A percentile compares a stretch with the other conserved stretches of the same genome.
phyloP scores from a whole-genome alignment of 2,113 vertebrate genomes.

The Orycteropus afer region DNA sequence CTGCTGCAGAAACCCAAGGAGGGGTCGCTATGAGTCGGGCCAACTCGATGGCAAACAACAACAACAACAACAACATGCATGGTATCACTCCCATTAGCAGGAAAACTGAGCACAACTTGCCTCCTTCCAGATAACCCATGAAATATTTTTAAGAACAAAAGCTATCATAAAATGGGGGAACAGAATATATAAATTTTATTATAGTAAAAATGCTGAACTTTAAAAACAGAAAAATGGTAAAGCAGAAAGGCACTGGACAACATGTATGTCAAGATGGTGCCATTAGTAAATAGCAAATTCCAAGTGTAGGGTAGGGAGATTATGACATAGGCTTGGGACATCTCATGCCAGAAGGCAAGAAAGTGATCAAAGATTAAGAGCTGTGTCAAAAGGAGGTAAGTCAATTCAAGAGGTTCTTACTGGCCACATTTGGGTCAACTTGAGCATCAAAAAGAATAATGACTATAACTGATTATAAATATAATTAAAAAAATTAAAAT shows the following conservation, averaged over 20 bases:
- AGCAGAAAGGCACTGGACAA: background rate
- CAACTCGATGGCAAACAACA: too few species aligned
- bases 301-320: background rate
- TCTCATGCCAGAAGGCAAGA: background rate
- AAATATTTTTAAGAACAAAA: conserved; percentile 49
- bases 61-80: too few species aligned
- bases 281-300: conserved; percentile 31
- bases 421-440: background rate
- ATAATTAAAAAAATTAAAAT: background rate
- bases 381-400: background rate
- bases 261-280: background rate
- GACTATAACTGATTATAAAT: background rate
- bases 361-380: background rate
- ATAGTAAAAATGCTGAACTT: background rate
- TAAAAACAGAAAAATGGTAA: conserved; percentile 10
- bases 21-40: too few species aligned
- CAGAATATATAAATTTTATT: background rate
- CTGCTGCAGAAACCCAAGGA: too few species aligned
- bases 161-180: background rate
- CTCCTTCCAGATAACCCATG: background rate
- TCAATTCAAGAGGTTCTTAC: background rate
- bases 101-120: background rate
- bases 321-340: background rate
- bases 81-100: background rate
- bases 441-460: conserved; percentile 40